Percentiles rank a stretch among this genome's conserved stretches.
Conservation (phyloP, 23 tunicate species). For the Styela clava region DNA sequence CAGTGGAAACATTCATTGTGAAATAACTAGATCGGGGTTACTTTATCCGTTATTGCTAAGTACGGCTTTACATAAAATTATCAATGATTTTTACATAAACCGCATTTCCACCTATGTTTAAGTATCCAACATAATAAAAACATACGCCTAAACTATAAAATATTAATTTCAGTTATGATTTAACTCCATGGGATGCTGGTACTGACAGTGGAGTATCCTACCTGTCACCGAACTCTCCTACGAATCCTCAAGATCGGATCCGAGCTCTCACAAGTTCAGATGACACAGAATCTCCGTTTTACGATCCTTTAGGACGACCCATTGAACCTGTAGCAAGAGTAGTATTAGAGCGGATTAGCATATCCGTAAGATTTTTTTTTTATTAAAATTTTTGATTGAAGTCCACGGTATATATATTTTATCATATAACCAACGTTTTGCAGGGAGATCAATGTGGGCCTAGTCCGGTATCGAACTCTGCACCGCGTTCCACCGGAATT, state of each 20-base stretch:
- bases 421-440: background rate
- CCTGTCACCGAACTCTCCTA: constrained; percentile 79
- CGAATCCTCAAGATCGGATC: constrained; percentile 65
- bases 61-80: no score
- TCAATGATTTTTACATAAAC: no score
- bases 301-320: constrained; percentile 42
- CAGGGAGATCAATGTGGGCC: constrained; percentile 77
- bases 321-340: constrained; percentile 80
- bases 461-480: constrained; percentile 18
- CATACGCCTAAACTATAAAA: no score
- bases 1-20: no score
- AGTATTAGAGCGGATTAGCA: constrained; percentile 35
- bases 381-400: background rate
- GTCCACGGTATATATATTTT: background rate
- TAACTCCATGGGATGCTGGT: constrained; percentile 96
- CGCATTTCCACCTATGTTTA: no score
- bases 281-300: constrained; percentile 78
- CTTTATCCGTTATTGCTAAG: no score
- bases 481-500: background rate
- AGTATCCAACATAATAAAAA: no score
- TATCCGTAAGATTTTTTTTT: constrained; percentile 39
- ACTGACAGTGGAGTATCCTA: constrained; percentile 84
- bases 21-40: no score
- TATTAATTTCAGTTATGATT: constrained; percentile 38
- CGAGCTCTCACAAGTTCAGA: constrained; percentile 54